phyloP scores from a whole-genome alignment of 2,113 vertebrate species.

The Sapajus apella region DNA sequence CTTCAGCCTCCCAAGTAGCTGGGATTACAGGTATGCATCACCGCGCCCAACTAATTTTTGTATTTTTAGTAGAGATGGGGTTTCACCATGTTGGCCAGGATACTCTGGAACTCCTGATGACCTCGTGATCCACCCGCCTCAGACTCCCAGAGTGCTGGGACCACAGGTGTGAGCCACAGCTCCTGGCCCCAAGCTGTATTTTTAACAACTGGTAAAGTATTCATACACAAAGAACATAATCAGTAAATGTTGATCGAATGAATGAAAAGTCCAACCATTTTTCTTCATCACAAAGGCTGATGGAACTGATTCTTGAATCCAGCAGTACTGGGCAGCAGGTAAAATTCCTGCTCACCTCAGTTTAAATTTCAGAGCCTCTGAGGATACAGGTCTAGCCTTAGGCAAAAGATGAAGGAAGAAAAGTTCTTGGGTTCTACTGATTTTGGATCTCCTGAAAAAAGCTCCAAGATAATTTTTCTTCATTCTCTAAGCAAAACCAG shows the following conservation, averaged over 20 bases:
- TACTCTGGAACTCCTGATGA: too few relatives aligned
- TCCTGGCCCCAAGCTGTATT: neutral
- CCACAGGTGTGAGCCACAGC: too few relatives aligned
- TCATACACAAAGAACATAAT: neutral
- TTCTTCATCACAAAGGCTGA: conserved; percentile 43
- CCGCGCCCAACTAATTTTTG: too few relatives aligned
- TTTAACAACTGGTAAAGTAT: neutral
- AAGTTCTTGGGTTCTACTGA: neutral
- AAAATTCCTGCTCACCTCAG: conserved; percentile 32
- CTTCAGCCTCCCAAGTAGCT: too few relatives aligned
- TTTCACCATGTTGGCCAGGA: too few relatives aligned
- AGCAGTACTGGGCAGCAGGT: neutral
- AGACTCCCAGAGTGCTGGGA: too few relatives aligned
- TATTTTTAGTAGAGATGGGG: too few relatives aligned
- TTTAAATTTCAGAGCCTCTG: conserved; percentile 48
- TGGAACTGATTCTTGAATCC: neutral
- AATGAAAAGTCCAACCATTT: conserved; percentile 12
- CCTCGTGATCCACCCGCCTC: too few relatives aligned
- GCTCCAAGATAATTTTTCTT: neutral
- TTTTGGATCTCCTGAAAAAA: conserved; percentile 7
- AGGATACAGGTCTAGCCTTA: neutral
- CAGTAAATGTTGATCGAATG: neutral
- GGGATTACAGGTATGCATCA: too few relatives aligned
- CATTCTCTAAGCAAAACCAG: neutral
- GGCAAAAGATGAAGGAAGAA: neutral